These are phyloP conservation scores for Lagria hirta DNA, from an alignment of 2,888 invertebrate genomes.

Conservation along the genomic window DNA sequence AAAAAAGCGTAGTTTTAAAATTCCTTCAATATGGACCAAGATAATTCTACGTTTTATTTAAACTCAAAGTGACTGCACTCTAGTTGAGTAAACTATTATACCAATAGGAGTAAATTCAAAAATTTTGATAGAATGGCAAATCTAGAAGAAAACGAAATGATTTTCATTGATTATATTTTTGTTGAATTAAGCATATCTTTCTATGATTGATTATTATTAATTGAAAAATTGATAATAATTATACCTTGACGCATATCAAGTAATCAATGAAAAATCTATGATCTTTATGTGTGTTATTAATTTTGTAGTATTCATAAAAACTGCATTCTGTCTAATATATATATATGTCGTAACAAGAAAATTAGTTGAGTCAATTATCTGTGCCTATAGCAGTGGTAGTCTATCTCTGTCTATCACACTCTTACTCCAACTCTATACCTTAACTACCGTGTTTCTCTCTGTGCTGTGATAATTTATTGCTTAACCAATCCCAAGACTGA, in stretches of 20 bases:
- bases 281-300: conserved; percentile 50
- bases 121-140: conserved; percentile 38
- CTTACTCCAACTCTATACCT: conserved; percentile 41
- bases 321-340: conserved; percentile 51
- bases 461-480: conserved; percentile 40
- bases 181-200: conserved; percentile 10
- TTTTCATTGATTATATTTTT: conserved; percentile 35
- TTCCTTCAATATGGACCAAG: conserved; percentile 28
- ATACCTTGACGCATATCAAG: conserved; percentile 25
- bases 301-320: conserved; percentile 50
- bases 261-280: conserved; percentile 41
- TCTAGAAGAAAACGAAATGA: conserved; percentile 41
- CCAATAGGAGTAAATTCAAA: conserved; percentile 42
- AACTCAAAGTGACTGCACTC: conserved; percentile 31
- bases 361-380: conserved; percentile 67
- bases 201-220: conserved; percentile 6
- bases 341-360: conserved; percentile 53
- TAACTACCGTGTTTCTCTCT: conserved; percentile 45
- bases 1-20: conserved; percentile 29
- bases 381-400: conserved; percentile 60
- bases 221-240: conserved; percentile 2
- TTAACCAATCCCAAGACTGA: conserved; percentile 16
- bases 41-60: conserved; percentile 16
- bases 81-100: conserved; percentile 40
- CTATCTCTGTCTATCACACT: conserved; percentile 52